Conservation (phyloP, 2,888 invertebrate species). For the Folsomia candida region DNA sequence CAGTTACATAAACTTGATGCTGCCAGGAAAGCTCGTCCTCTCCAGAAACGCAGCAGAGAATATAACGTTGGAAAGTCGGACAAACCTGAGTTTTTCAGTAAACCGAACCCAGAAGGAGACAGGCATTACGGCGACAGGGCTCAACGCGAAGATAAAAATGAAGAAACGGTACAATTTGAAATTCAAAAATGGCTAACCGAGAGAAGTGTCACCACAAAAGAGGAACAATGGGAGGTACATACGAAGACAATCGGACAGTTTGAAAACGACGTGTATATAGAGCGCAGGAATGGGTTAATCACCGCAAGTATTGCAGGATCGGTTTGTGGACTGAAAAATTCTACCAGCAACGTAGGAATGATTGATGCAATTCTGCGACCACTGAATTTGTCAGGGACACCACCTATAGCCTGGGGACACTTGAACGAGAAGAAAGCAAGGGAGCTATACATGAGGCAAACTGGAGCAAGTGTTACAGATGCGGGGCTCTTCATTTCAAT, state of each 20-base stretch:
- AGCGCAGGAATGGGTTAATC: no score
- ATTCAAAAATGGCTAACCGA: background rate
- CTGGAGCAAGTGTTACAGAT: no score
- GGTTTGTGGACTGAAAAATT: background rate
- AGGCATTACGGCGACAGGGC: background rate
- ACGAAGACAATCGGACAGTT: background rate
- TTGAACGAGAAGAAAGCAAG: no score
- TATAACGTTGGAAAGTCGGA: no score
- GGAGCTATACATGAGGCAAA: no score
- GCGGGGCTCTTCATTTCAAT: conserved; percentile 19
- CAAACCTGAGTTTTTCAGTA: background rate
- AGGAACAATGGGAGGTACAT: background rate
- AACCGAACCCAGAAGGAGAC: no score
- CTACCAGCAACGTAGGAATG: background rate
- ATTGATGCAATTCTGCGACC: no score
- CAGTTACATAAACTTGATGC: background rate
- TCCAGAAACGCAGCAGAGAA: background rate
- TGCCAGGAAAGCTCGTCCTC: background rate
- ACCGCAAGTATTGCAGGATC: background rate
- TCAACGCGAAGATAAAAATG: background rate
- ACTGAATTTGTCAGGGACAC: no score
- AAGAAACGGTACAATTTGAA: background rate
- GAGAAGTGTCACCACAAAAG: background rate
- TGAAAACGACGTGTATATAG: no score
- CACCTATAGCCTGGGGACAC: no score